These are phyloP conservation scores for Phycodurus eques DNA, from an alignment of 2,113 vertebrate species.

Conservation along the genomic window DNA sequence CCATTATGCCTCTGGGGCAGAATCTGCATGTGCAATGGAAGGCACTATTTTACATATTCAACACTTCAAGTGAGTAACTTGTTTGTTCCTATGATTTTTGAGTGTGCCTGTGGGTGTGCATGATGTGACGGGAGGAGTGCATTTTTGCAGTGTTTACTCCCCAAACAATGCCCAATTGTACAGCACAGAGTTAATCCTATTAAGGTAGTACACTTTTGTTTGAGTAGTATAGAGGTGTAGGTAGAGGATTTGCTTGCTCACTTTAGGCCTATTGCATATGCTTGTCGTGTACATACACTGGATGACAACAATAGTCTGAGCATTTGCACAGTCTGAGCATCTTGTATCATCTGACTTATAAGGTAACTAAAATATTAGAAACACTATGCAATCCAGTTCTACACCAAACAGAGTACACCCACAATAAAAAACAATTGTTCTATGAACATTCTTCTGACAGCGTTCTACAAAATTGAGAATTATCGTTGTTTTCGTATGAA, in stretches of 20 bases:
- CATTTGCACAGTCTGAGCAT: not conserved
- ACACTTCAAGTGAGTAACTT: not conserved
- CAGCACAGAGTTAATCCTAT: slow-evolving; percentile 44
- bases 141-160: slow-evolving; percentile 58
- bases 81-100: slow-evolving; percentile 2
- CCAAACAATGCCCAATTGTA: slow-evolving; percentile 62
- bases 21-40: slow-evolving; percentile 3
- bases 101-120: slow-evolving; percentile 18
- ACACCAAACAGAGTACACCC: not conserved
- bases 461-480: not conserved
- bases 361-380: not conserved
- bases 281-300: not conserved
- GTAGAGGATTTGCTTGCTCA: not conserved
- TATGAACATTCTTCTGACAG: not conserved
- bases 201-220: slow-evolving; percentile 11
- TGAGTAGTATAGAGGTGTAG: not conserved
- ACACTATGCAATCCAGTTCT: not conserved
- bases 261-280: not conserved
- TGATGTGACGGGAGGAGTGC: slow-evolving; percentile 1
- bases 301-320: no score
- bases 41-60: slow-evolving; percentile 18
- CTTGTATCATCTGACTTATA: not conserved
- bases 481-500: not conserved
- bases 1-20: not conserved
- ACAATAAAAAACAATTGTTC: not conserved